Evolutionary conservation across 1,140 invertebrate genomes (phyloP), one percentile per base, ranked within the genome.

Genomic region (Pinna nobilis): DNA sequence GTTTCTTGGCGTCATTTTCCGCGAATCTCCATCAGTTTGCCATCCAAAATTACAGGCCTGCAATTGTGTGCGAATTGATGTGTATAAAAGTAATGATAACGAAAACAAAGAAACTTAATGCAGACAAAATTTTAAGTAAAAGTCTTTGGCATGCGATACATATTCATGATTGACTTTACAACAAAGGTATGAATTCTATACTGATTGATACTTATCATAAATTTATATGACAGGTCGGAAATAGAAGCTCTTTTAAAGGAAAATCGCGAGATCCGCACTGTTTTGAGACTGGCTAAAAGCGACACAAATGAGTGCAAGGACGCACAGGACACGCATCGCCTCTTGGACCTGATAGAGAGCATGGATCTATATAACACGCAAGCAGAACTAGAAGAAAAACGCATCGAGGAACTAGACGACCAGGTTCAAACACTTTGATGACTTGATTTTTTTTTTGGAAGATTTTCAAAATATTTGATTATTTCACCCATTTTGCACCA

Each of bases 201-300:
- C 18, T 44, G n/a, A 44, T 13, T 59, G 1, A 28, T 53, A 18
- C 6, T 18, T 50, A 13, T 28, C 35, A 1, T 61, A 13, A 23
- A 55, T 49, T 28, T 60, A 23, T 61, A 9, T 66, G 28, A 3
- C 39, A 82, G 81, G 39, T 32, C 41, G 11, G 76, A 79, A 23
- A 81, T 82, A 20, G 67, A 72, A 18, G 50, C 72, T 3, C 64
- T 85, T 37, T 49, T 72, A 18, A 60, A 55, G 13, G 83, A 85
- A 28, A 81, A 82, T 53, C 41, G 67, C 11, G 79, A 82, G 44
- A 75, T 85, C 3, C 35, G 68, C 2, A 84, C 76, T 23, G 64
- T 74, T 33, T 49, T 84, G 18, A 41, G 66, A 20, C 55, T 80
- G 11, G 74, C 77, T 3, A 69, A 79, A 32, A 83, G 82, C 61